Evolutionary conservation across 2,797 vertebrate genomes (phyloP), one percentile per base, ranked within the genome.

Genomic region (Lacerta bilineata): DNA sequence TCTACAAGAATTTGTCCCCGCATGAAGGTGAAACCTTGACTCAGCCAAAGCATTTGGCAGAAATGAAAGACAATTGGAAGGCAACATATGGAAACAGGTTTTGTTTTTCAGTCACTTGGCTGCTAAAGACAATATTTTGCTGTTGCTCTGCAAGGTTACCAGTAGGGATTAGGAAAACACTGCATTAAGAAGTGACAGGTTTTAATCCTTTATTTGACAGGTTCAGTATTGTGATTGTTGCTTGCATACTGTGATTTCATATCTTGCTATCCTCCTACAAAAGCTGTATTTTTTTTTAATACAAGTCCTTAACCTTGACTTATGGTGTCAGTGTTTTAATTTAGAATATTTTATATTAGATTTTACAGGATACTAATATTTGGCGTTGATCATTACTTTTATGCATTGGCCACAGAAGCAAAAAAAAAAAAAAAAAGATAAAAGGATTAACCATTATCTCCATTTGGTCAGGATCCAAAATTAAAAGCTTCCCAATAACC

Each of bases 401-500:
- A 33, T 85, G 61, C 0, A 15, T 68, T 94, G 90, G 92, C 91
- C 79, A 85, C 71, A 82, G 84, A 80, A 92, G 61, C 33, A 33
- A 69, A 46, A 77, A 25, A 41, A 33, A 33, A 33, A 33, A 33
- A 33, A 86, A 5, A 2, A 83, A 92, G 78, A 61, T 79, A 29
- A 46, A 86, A 5, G 2, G 84, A 92, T 92, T 92, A 91, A 94
- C 86, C 88, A 91, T 86, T 88, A 88, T 0, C 0, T 83, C 66
- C 91, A 55, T 43, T 88, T 85, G 79, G 46, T 59, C 89, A 29
- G 75, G 3, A 25, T 83, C 83, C 84, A 92, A 81, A 89, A 94
- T 93, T 85, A 91, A 95, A 94, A 91, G 90, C 87, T 93, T 87
- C 39, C 46, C 36, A 64, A 91, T 86, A 91, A 91, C 89, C 89